Percentiles rank a stretch among this genome's conserved stretches.
phyloP scores from a whole-genome alignment of 2,113 vertebrate species.

The Seriola dumerili region DNA sequence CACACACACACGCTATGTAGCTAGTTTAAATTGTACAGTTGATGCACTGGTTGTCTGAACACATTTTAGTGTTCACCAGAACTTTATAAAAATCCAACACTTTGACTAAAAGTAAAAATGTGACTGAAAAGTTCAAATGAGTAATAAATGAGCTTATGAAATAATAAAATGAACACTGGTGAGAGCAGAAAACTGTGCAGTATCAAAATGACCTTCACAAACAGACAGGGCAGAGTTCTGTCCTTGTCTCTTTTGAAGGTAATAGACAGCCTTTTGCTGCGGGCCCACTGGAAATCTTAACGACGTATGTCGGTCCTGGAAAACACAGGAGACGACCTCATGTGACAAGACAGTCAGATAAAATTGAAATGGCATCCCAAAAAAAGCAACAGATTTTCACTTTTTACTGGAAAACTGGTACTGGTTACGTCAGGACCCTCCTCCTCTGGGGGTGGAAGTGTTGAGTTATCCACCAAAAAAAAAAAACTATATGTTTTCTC shows the following conservation, averaged over 20 bases:
- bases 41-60: neutral
- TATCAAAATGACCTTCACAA: neutral
- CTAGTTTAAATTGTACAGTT: neutral
- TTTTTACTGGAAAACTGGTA: conserved; percentile 24
- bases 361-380: neutral
- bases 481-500: conserved; percentile 10
- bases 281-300: neutral
- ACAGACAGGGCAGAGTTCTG: neutral
- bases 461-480: conserved; percentile 29
- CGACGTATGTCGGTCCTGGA: neutral
- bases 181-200: neutral
- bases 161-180: neutral
- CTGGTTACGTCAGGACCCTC: neutral
- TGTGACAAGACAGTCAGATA: conserved; percentile 4
- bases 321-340: neutral
- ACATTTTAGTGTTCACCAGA: neutral
- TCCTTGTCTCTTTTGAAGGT: conserved; percentile 10
- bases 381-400: conserved; percentile 29
- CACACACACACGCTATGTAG: neutral
- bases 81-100: no score
- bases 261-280: conserved; percentile 12
- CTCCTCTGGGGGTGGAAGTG: conserved; percentile 7
- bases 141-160: neutral
- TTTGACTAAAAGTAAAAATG: neutral
- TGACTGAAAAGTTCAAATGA: neutral